A percentile compares a stretch with the other conserved stretches of the same genome.
Conservation (phyloP, 2,113 vertebrate genomes). For the Mohoua ochrocephala region DNA sequence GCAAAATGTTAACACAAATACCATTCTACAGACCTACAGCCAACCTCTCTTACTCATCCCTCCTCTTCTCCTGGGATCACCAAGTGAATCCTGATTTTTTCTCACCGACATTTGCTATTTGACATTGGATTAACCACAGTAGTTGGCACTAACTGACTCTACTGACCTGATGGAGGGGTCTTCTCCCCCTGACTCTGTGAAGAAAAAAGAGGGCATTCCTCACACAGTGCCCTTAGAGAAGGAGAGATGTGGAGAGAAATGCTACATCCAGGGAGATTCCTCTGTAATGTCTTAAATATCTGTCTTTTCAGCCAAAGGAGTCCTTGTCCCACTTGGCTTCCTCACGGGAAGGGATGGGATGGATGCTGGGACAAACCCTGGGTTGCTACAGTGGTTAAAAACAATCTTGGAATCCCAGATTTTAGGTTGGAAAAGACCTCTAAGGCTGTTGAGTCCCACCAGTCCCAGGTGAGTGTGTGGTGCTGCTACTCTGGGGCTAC, state of each 20-base stretch:
- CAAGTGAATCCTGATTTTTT: not conserved
- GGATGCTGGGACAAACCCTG: not conserved
- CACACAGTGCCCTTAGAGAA: not conserved
- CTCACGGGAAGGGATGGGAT: not conserved
- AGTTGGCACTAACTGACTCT: not conserved
- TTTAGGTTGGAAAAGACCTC: not conserved
- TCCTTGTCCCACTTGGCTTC: not conserved
- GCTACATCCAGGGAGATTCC: not conserved
- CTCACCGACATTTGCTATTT: not conserved
- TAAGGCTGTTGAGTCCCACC: not conserved
- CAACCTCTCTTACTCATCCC: not conserved
- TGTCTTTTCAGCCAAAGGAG: not conserved
- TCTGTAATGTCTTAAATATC: not conserved
- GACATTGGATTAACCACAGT: not conserved
- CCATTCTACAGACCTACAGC: not conserved
- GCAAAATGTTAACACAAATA: not conserved
- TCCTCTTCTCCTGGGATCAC: not conserved
- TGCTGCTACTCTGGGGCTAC: not conserved
- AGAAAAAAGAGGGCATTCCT: not conserved
- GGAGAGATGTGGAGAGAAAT: not conserved
- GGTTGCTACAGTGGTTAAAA: not conserved
- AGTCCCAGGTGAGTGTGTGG: not conserved
- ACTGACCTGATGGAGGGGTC: rapidly evolving
- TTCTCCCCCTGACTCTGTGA: not conserved
- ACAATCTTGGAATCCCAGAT: not conserved